These are phyloP conservation scores for Heliothis virescens DNA, from an alignment of 1,140 invertebrate species.

Conservation along the genomic window DNA sequence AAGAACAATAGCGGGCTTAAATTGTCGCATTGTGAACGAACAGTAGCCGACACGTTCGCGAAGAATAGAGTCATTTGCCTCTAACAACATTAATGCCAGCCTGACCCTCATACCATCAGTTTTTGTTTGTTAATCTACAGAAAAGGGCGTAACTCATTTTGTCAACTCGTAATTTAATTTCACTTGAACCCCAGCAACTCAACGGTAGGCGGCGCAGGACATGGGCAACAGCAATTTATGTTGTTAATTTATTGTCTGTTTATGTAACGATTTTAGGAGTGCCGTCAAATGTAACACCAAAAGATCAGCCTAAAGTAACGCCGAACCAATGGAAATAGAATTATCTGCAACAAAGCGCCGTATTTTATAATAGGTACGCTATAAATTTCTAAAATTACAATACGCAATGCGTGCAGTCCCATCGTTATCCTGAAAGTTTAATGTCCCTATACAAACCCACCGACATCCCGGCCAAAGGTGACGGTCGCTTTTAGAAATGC, in stretches of 20 bases:
- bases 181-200: conserved; percentile 74
- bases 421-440: conserved; percentile 66
- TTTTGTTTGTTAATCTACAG: conserved; percentile 86
- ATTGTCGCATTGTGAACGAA: conserved; percentile 81
- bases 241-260: conserved; percentile 74
- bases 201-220: conserved; percentile 68
- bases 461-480: conserved; percentile 67
- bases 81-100: conserved; percentile 79
- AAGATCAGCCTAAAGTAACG: conserved; percentile 29
- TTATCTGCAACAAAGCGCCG: conserved; percentile 35
- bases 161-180: conserved; percentile 86
- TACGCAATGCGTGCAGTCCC: conserved; percentile 65
- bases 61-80: conserved; percentile 85
- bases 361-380: conserved; percentile 58
- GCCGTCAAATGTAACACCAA: conserved; percentile 45
- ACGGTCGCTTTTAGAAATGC: conserved; percentile 77
- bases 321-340: conserved; percentile 15
- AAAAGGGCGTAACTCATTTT: conserved; percentile 86
- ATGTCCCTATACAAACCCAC: conserved; percentile 64
- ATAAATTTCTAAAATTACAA: conserved; percentile 72
- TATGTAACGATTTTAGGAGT: conserved; percentile 58
- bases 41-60: conserved; percentile 69
- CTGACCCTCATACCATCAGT: conserved; percentile 83
- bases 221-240: conserved; percentile 69
- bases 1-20: conserved; percentile 81